Conservation (phyloP, 2,888 invertebrate genomes). For the Metellina segmentata region DNA sequence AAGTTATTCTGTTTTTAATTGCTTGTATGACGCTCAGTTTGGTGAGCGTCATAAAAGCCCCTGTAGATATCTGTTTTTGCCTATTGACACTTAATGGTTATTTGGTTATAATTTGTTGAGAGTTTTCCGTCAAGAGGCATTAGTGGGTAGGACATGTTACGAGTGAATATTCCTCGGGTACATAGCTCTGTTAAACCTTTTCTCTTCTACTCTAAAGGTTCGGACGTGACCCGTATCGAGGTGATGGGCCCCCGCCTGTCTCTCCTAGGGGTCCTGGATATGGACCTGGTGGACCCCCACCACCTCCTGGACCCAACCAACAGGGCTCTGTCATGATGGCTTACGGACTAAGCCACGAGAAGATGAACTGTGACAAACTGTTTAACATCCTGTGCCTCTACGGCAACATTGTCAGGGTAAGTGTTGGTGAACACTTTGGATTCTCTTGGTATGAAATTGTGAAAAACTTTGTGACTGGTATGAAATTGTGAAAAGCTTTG, state of each 20-base stretch:
- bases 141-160: background rate
- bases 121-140: background rate
- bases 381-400: slow-evolving; percentile 99
- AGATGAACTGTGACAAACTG: slow-evolving; percentile 96
- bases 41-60: too few relatives aligned
- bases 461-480: background rate
- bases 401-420: slow-evolving; percentile 98
- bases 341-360: slow-evolving; percentile 95
- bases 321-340: slow-evolving; percentile 98
- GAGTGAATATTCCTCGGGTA: background rate
- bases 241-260: slow-evolving; percentile 71
- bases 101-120: background rate
- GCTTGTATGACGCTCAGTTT: too few relatives aligned
- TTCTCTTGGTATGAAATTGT: too few relatives aligned
- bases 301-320: slow-evolving; percentile 81
- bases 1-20: too few relatives aligned
- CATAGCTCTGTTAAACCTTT: background rate
- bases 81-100: too few relatives aligned
- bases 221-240: slow-evolving; percentile 76
- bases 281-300: slow-evolving; percentile 73
- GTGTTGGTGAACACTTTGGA: slow-evolving; percentile 71
- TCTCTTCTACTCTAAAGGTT: slow-evolving; percentile 36
- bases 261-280: slow-evolving; percentile 75
- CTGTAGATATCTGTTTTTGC: too few relatives aligned
- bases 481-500: background rate